Percentiles rank a stretch among this genome's conserved stretches.
These are phyloP conservation scores for Tanytarsus gracilentus DNA, from an alignment of 2,888 invertebrate genomes.

Conservation along the genomic window DNA sequence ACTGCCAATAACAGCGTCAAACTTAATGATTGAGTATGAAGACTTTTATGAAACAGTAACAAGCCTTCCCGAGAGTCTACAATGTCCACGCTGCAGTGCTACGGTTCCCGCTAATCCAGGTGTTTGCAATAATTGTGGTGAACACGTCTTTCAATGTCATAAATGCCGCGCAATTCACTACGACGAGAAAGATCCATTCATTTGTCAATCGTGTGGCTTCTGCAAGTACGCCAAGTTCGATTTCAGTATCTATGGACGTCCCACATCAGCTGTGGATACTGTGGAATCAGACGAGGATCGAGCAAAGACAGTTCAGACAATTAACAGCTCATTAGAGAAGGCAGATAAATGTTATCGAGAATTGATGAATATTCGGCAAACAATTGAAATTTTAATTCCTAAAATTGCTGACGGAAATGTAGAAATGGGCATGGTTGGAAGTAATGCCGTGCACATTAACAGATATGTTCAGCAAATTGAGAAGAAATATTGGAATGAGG, in stretches of 20 bases:
- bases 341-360: constrained; percentile 91
- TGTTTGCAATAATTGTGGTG: constrained; percentile 51
- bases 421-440: constrained; percentile 48
- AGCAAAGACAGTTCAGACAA: constrained; percentile 85
- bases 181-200: constrained; percentile 97
- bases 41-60: constrained; percentile 96
- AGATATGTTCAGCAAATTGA: constrained; percentile 88
- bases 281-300: constrained; percentile 96
- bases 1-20: constrained; percentile 93
- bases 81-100: constrained; percentile 93
- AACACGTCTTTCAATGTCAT: constrained; percentile 98
- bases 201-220: constrained; percentile 97
- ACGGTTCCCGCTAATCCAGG: constrained; percentile 96
- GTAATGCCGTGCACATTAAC: constrained; percentile 62
- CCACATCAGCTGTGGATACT: constrained; percentile 93
- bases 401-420: constrained; percentile 68
- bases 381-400: constrained; percentile 73
- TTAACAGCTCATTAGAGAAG: constrained; percentile 83
- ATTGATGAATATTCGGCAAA: constrained; percentile 80
- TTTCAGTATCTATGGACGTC: constrained; percentile 80
- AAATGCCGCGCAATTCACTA: constrained; percentile 98
- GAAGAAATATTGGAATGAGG: constrained; percentile 91
- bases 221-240: constrained; percentile 99
- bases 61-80: constrained; percentile 85
- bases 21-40: constrained; percentile 96